Base-by-base conservation (phyloP, 2,113 vertebrate species). In the Gallinago jamesoni region DNA sequence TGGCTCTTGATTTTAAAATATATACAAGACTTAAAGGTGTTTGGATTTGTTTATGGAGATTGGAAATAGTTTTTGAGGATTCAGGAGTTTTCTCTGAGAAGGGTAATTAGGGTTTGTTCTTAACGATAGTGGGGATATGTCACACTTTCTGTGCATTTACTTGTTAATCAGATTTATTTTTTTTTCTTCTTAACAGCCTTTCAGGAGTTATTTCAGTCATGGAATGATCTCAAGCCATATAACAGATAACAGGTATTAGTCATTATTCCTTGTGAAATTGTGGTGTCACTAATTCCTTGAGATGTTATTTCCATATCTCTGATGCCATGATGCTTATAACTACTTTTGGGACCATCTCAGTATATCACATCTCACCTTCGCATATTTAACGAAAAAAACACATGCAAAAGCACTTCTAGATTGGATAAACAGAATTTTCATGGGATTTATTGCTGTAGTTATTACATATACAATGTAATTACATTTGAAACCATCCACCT, bases 171-270 rank as follows among this genome's bases (percentile, higher is more conserved):
- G 31, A 3, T 50, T 17, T 6, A 30, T 15, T n/a, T 37, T 35
- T 35, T 39, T 41, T 15, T 33, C 7, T 52, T 45, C 85, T 92
- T 53, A 77, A 6, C 95, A 99, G 99, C 98, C 98, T 3, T 99
- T 99, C 97, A 98, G 99, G 91, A 99, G 98, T 89, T 99, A 99
- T 79, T 99, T 99, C 97, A 99, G 98, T 80, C 99, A 99, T 21
- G 99, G 99, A 45, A 98, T 99, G 98, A 98, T 99, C 94, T 99
- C 99, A 37, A 99, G 99, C 97, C 99, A 99, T 96, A 98, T 99
- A 93, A 98, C 99, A 84, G 99, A 99, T 94, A 99, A 99, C 97
- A 99, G 99, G 99, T 99, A 98, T 55, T 62, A 7, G 7, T 84
- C 15, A 8, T 17, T 52, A 21, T 78, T 82, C 16, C 27, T 30